Evolutionary conservation across 2,797 vertebrate genomes (phyloP).

Genomic region (Tragelaphus eurycerus): DNA sequence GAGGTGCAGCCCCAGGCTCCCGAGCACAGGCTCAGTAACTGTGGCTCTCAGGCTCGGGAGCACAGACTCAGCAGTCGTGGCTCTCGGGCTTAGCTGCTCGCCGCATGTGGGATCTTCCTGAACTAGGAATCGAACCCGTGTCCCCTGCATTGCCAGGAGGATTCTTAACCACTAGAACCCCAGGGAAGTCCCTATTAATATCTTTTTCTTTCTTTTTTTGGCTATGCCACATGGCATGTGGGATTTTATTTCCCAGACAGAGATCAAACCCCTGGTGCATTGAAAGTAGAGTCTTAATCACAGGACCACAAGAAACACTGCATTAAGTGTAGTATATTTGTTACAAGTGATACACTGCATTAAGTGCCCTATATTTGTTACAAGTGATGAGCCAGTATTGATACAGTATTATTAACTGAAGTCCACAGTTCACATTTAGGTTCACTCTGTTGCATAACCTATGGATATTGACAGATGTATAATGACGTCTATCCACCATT

Average conservation of each 20-base stretch:
- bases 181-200: not conserved
- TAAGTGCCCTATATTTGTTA: accelerated
- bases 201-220: not conserved
- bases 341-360: not conserved
- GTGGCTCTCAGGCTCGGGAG: not conserved
- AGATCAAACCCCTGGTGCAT: not conserved
- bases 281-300: not conserved
- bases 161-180: not conserved
- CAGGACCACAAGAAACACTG: not conserved
- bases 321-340: not conserved
- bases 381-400: not conserved
- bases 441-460: not conserved
- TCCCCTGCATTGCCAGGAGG: not conserved
- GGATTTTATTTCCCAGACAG: not conserved
- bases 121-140: not conserved
- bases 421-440: not conserved
- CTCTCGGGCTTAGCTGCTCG: not conserved
- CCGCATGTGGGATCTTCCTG: not conserved
- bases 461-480: not conserved
- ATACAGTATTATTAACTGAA: not conserved
- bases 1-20: not conserved
- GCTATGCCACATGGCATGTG: not conserved
- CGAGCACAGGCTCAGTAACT: too few relatives aligned
- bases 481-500: not conserved
- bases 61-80: not conserved